Conservation (phyloP, 1,140 invertebrate genomes). For the Chymomyza costata region DNA sequence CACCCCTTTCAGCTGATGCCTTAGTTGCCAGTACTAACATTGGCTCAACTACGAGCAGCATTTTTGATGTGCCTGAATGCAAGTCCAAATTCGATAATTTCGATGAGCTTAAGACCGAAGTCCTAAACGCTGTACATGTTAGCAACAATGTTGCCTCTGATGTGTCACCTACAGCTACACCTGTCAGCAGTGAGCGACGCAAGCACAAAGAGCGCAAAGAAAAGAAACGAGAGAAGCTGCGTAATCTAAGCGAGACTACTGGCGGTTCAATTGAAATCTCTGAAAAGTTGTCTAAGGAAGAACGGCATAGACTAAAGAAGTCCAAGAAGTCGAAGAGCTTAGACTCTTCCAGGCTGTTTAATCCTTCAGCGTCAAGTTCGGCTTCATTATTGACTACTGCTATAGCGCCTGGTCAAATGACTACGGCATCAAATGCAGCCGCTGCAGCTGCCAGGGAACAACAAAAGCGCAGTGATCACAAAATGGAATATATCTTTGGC, state of each 20-base stretch:
- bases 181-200: slow-evolving; percentile 32
- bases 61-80: slow-evolving; percentile 48
- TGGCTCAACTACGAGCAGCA: slow-evolving; percentile 24
- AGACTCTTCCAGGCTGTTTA: slow-evolving; percentile 33
- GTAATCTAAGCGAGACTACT: slow-evolving; percentile 62
- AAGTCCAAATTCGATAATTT: slow-evolving; percentile 50
- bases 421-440: slow-evolving; percentile 5
- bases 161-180: not conserved
- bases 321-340: slow-evolving; percentile 77
- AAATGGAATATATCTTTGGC: slow-evolving; percentile 92
- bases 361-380: too few species aligned
- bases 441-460: not conserved
- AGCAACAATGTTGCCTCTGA: not conserved
- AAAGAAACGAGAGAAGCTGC: slow-evolving; percentile 82
- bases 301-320: slow-evolving; percentile 76
- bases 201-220: slow-evolving; percentile 79
- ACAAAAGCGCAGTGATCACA: slow-evolving; percentile 78
- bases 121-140: too few species aligned
- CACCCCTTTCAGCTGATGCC: slow-evolving; percentile 67
- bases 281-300: slow-evolving; percentile 76
- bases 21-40: slow-evolving; percentile 4
- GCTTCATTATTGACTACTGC: too few species aligned
- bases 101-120: slow-evolving; percentile 46
- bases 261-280: not conserved
- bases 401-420: too few species aligned